Evolutionary conservation across 2,888 invertebrate genomes (phyloP).

Genomic region (Chelonus formosanus): DNA sequence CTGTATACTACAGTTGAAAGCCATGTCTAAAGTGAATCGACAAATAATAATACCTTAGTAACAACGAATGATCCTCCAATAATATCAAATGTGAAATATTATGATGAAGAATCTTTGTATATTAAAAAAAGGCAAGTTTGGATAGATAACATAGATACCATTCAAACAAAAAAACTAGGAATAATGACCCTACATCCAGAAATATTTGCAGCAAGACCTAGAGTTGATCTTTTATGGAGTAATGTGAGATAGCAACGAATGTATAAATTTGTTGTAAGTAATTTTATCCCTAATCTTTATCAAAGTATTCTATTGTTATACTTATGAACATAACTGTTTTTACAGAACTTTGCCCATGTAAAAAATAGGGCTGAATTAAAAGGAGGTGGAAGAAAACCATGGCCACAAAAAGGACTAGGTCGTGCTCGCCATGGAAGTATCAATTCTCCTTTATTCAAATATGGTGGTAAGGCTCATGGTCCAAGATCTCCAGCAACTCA

Average conservation of each 20-base stretch:
- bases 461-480: constrained; percentile 88
- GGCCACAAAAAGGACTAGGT: constrained; percentile 96
- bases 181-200: too few species aligned
- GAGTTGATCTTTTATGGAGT: constrained; percentile 85
- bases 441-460: constrained; percentile 84
- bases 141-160: constrained; percentile 83
- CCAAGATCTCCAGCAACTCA: constrained; percentile 89
- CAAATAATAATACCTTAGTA: constrained; percentile 9
- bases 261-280: constrained; percentile 79
- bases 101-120: constrained; percentile 57
- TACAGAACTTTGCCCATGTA: constrained; percentile 76
- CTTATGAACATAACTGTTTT: background rate
- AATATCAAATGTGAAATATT: constrained; percentile 55
- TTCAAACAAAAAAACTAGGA: too few species aligned
- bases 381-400: constrained; percentile 93
- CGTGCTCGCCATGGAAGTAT: constrained; percentile 92
- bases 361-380: constrained; percentile 85
- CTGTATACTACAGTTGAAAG: constrained; percentile 41
- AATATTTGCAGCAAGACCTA: constrained; percentile 40
- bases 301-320: too few species aligned
- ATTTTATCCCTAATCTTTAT: background rate
- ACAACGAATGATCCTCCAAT: constrained; percentile 59
- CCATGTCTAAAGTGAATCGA: background rate
- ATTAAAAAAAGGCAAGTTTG: constrained; percentile 80
- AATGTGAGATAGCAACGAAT: constrained; percentile 88